phyloP scores from a whole-genome alignment of 1,140 invertebrate species.

The Magallana ariakensis region DNA sequence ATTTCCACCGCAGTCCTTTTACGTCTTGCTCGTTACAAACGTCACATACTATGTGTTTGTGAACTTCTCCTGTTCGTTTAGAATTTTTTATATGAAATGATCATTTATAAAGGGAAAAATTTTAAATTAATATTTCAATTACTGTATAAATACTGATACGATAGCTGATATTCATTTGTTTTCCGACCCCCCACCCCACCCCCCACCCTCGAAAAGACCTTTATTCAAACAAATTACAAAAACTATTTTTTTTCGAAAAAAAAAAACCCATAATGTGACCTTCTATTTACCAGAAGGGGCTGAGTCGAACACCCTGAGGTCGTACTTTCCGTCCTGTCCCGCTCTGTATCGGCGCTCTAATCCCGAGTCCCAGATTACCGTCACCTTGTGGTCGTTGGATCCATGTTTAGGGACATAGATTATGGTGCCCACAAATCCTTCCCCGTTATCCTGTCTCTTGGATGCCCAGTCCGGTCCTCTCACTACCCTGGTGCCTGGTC shows the following conservation, averaged over 20 bases:
- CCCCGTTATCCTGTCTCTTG: slow-evolving; percentile 49
- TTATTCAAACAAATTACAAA: too few relatives aligned
- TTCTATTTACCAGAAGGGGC: slow-evolving; percentile 54
- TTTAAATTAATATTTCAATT: too few relatives aligned
- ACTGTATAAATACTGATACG: too few relatives aligned
- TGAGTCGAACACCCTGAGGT: slow-evolving; percentile 62
- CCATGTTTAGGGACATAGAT: slow-evolving; percentile 45
- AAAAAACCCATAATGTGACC: too few relatives aligned
- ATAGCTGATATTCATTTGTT: too few relatives aligned
- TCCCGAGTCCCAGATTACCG: slow-evolving; percentile 66
- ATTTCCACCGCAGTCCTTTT: slow-evolving; percentile 59
- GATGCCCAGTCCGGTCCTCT: slow-evolving; percentile 48
- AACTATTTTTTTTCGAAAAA: too few relatives aligned
- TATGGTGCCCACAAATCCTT: slow-evolving; percentile 44
- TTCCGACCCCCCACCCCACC: too few relatives aligned
- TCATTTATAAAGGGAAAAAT: too few relatives aligned
- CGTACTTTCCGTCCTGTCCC: slow-evolving; percentile 61
- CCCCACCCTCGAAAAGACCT: too few relatives aligned
- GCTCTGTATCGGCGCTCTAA: slow-evolving; percentile 56
- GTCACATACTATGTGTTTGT: slow-evolving; percentile 55
- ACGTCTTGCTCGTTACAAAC: slow-evolving; percentile 56
- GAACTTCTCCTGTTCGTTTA: slow-evolving; percentile 50
- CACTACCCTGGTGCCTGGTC: slow-evolving; percentile 34
- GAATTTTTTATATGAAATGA: too few relatives aligned
- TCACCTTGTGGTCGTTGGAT: slow-evolving; percentile 44